Evolutionary conservation across 2,888 invertebrate genomes (phyloP).

Genomic region (Macaria notata): DNA sequence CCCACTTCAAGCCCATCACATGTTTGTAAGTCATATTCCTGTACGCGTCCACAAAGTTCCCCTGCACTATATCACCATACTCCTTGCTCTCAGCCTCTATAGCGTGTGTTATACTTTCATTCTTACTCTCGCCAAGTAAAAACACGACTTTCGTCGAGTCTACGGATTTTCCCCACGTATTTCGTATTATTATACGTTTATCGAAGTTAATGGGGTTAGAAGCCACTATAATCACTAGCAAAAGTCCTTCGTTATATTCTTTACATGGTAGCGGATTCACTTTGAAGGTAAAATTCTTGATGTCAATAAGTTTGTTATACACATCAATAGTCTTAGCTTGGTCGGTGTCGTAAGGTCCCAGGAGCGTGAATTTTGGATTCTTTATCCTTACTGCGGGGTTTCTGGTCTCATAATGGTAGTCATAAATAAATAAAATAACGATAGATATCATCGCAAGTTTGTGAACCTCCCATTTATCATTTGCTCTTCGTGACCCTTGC

Average conservation of each 20-base stretch:
- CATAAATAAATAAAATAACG: slow-evolving; percentile 42
- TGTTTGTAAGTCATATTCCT: slow-evolving; percentile 93
- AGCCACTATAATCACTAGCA: slow-evolving; percentile 85
- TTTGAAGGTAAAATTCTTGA: slow-evolving; percentile 84
- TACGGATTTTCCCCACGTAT: slow-evolving; percentile 86
- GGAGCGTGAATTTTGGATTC: slow-evolving; percentile 50
- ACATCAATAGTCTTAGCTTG: slow-evolving; percentile 42
- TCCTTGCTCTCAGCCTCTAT: slow-evolving; percentile 80
- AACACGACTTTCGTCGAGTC: slow-evolving; percentile 84
- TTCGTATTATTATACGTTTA: slow-evolving; percentile 86
- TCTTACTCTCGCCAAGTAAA: slow-evolving; percentile 80
- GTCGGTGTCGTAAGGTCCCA: slow-evolving; percentile 50
- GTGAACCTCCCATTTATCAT: slow-evolving; percentile 31
- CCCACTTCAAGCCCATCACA: slow-evolving; percentile 91
- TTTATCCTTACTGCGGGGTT: slow-evolving; percentile 37
- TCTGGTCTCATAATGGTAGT: slow-evolving; percentile 37
- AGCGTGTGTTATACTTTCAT: slow-evolving; percentile 44
- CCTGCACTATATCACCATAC: slow-evolving; percentile 88
- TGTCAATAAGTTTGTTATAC: slow-evolving; percentile 74
- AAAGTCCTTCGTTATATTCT: slow-evolving; percentile 59
- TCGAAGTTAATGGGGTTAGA: slow-evolving; percentile 85
- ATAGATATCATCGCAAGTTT: slow-evolving; percentile 42
- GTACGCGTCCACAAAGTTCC: slow-evolving; percentile 89
- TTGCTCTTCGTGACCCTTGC: no score
- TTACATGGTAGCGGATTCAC: slow-evolving; percentile 82